These are phyloP conservation scores for Sinosuthora webbiana DNA, from an alignment of 2,113 vertebrate species.

Conservation along the genomic window DNA sequence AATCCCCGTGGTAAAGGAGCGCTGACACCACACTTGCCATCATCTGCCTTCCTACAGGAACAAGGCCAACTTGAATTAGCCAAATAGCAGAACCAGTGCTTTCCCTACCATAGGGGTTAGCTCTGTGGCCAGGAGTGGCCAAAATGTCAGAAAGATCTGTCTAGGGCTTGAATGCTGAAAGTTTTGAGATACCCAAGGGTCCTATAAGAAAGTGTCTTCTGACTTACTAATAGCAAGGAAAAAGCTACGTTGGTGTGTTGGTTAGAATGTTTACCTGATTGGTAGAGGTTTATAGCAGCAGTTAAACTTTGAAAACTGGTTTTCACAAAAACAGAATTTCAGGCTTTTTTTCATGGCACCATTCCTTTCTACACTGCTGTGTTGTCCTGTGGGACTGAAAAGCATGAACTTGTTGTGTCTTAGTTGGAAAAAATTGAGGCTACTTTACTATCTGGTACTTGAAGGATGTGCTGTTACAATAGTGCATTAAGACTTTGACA, in stretches of 20 bases:
- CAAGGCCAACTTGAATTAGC: background rate
- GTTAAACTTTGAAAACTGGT: background rate
- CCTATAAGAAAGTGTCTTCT: background rate
- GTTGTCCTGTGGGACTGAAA: background rate
- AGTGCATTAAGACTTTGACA: background rate
- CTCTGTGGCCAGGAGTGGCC: background rate
- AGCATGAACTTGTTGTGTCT: background rate
- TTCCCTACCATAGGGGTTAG: background rate
- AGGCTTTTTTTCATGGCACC: background rate
- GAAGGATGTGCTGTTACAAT: background rate
- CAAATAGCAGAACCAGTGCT: background rate
- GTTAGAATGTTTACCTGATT: background rate
- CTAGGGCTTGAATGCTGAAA: background rate
- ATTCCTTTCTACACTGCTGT: background rate
- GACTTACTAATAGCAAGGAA: background rate
- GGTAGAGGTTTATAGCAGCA: background rate
- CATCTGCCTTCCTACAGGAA: background rate
- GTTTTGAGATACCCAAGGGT: background rate
- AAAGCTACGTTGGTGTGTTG: background rate
- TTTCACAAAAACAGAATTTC: background rate
- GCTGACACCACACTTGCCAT: accelerated
- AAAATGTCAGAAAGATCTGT: background rate
- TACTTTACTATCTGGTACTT: background rate
- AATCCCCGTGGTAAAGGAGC: accelerated
- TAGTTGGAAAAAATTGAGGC: background rate